A percentile compares a stretch with the other conserved stretches of the same genome.
These are phyloP conservation scores for Sphaeramia orbicularis DNA, from an alignment of 2,797 vertebrate species.

Conservation along the genomic window DNA sequence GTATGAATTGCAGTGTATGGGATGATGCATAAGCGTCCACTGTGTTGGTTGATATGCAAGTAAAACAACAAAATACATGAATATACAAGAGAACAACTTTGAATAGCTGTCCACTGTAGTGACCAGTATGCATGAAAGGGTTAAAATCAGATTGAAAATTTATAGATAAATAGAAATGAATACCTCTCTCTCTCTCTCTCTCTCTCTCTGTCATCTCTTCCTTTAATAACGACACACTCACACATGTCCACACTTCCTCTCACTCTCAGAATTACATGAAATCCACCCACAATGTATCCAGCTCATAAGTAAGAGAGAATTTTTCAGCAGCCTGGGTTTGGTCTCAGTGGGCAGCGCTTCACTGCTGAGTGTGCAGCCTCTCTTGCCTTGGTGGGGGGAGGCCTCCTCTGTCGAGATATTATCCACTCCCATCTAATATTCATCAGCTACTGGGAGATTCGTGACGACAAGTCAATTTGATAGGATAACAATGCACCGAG, in stretches of 20 bases:
- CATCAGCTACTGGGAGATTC: slow-evolving; percentile 75
- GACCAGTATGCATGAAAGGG: too few relatives aligned
- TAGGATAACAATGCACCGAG: slow-evolving; percentile 62
- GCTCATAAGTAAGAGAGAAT: slow-evolving; percentile 46
- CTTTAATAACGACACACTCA: not conserved
- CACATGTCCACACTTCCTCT: slow-evolving; percentile 36
- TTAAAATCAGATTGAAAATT: slow-evolving; percentile 70
- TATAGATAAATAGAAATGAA: slow-evolving; percentile 62
- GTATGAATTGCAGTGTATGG: too few relatives aligned
- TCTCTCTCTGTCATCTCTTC: not conserved
- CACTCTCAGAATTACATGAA: slow-evolving; percentile 45
- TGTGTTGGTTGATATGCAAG: too few relatives aligned
- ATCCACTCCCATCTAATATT: slow-evolving; percentile 79
- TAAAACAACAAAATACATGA: too few relatives aligned
- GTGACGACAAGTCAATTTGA: slow-evolving; percentile 70
- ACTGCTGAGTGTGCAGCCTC: slow-evolving; percentile 67
- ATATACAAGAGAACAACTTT: too few relatives aligned
- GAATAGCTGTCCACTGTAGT: too few relatives aligned
- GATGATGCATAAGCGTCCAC: too few relatives aligned
- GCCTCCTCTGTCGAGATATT: slow-evolving; percentile 70
- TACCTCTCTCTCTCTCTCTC: slow-evolving; percentile 27
- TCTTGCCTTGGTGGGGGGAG: slow-evolving; percentile 59
- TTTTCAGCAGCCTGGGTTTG: slow-evolving; percentile 53
- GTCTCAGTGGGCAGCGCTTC: slow-evolving; percentile 70
- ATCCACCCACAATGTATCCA: slow-evolving; percentile 59